Evolutionary conservation across 2,113 vertebrate species (phyloP).

Genomic region (Addax nasomaculatus): DNA sequence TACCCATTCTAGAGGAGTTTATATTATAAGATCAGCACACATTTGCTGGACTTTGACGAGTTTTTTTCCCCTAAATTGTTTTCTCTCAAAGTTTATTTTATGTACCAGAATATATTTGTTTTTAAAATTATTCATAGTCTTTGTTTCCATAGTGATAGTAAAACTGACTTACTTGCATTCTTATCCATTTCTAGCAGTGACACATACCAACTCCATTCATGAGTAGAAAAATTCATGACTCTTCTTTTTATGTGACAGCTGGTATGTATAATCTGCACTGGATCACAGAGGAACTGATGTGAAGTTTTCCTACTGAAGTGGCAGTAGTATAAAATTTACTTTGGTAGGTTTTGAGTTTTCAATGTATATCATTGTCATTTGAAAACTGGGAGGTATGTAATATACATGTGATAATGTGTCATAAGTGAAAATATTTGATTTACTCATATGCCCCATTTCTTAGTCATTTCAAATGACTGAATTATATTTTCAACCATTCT

Average conservation of each 20-base stretch:
- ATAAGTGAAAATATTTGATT: neutral
- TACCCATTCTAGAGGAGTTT: neutral
- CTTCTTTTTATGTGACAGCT: neutral
- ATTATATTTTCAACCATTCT: neutral
- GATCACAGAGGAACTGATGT: neutral
- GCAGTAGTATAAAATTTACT: neutral
- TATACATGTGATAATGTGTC: neutral
- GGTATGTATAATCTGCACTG: neutral
- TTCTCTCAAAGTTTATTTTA: neutral
- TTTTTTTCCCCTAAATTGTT: neutral
- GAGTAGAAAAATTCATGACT: neutral
- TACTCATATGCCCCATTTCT: neutral
- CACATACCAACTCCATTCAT: neutral
- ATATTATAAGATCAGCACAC: neutral
- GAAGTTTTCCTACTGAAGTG: neutral
- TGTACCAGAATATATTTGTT: neutral
- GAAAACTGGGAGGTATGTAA: neutral
- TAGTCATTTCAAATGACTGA: neutral
- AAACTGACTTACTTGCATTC: neutral
- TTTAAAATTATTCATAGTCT: neutral
- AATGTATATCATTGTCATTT: neutral
- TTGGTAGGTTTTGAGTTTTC: neutral
- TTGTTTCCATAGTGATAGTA: neutral
- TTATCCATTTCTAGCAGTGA: neutral
- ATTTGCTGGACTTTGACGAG: neutral